Conservation (phyloP, 53 echinoderm and acorn worm species). For the Echinometra lucunter region DNA sequence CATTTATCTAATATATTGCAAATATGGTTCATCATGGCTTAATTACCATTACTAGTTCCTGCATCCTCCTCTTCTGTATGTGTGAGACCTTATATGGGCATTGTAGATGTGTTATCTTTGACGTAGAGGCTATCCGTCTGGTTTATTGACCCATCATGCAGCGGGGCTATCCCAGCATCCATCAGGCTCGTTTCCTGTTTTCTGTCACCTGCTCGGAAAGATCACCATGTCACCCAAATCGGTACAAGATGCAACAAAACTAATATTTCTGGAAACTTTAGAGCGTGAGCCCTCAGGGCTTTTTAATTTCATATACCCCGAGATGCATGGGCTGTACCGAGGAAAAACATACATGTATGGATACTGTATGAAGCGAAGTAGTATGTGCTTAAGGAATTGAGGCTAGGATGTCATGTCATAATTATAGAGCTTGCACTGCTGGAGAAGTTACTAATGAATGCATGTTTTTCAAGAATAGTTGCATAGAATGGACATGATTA, state of each 20-base stretch:
- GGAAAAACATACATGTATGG: not conserved
- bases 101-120: constrained; percentile 41
- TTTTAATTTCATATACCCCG: constrained; percentile 67
- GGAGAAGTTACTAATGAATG: not conserved
- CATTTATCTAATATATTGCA: no score
- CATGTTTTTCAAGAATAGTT: not conserved
- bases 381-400: not conserved
- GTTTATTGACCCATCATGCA: constrained; percentile 66
- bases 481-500: not conserved
- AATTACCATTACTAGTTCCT: not conserved
- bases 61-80: not conserved
- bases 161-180: constrained; percentile 36
- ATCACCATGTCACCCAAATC: constrained; percentile 51
- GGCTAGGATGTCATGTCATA: not conserved
- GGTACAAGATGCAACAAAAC: constrained; percentile 52
- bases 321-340: not conserved
- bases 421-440: not conserved
- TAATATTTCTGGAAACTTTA: constrained; percentile 66
- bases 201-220: constrained; percentile 43
- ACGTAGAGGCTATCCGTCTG: constrained; percentile 15
- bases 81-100: not conserved
- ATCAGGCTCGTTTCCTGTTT: constrained; percentile 47
- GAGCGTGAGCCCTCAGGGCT: constrained; percentile 25
- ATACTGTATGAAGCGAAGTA: not conserved
- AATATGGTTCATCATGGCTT: not conserved